These are phyloP conservation scores for Otolemur garnettii DNA, from an alignment of 2,113 vertebrate genomes.

Conservation along the genomic window DNA sequence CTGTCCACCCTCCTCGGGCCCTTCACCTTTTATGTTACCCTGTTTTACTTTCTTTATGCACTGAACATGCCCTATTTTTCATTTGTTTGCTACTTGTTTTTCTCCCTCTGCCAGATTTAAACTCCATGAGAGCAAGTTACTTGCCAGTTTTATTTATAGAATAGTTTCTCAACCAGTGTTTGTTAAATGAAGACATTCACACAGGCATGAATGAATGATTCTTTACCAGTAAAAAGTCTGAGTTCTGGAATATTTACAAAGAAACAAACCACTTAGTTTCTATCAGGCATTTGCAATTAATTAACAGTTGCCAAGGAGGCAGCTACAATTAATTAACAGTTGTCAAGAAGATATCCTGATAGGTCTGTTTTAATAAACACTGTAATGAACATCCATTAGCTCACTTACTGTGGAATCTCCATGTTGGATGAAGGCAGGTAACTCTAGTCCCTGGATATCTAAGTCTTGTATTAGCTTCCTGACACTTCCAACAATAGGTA, in stretches of 20 bases:
- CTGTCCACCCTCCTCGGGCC: background rate
- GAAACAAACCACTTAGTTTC: background rate
- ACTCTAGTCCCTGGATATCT: background rate
- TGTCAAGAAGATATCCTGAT: background rate
- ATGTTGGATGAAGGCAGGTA: background rate
- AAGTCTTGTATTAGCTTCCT: background rate
- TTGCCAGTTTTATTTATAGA: background rate
- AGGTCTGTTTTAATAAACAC: background rate
- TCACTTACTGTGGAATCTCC: background rate
- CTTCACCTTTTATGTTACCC: background rate
- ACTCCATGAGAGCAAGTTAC: background rate
- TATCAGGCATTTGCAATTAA: slow-evolving; percentile 24
- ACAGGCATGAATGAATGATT: background rate
- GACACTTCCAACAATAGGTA: background rate
- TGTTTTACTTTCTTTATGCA: background rate
- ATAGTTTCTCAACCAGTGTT: background rate
- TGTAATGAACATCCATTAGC: background rate
- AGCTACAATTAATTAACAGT: slow-evolving; percentile 45
- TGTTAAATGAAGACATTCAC: slow-evolving; percentile 18
- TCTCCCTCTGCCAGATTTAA: background rate
- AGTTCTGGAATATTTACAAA: slow-evolving; percentile 63
- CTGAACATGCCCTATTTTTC: background rate
- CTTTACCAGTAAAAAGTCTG: background rate
- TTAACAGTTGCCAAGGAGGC: slow-evolving; percentile 45
- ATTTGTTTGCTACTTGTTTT: background rate